These are phyloP conservation scores for Yponomeuta sedellus DNA, from an alignment of 2,888 invertebrate species.

Conservation along the genomic window DNA sequence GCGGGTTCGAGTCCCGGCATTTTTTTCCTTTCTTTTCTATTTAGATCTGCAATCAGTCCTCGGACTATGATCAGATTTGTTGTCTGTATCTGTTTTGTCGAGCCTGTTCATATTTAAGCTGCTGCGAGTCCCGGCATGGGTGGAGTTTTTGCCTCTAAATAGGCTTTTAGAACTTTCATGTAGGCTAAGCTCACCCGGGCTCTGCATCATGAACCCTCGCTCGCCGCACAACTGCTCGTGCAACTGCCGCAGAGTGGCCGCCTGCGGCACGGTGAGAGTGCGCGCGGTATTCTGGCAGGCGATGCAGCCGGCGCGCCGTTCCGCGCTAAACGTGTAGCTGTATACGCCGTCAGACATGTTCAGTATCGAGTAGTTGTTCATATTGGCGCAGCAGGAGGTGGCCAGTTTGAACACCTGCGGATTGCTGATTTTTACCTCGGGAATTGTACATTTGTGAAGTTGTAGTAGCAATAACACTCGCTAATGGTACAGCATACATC, in stretches of 20 bases:
- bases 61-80: no score
- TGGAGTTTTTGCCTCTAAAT: no score
- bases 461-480: no score
- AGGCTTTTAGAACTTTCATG: slow-evolving; percentile 43
- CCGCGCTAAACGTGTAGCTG: slow-evolving; percentile 95
- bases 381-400: slow-evolving; percentile 90
- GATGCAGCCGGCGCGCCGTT: slow-evolving; percentile 89
- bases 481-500: no score
- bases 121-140: no score
- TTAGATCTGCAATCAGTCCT: no score
- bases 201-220: slow-evolving; percentile 91
- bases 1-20: no score
- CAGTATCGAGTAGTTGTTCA: slow-evolving; percentile 98
- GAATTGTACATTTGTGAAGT: no score
- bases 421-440: no score
- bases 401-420: slow-evolving; percentile 93
- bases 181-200: slow-evolving; percentile 82
- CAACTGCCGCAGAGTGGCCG: slow-evolving; percentile 85
- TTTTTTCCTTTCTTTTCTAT: no score
- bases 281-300: slow-evolving; percentile 88
- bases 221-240: slow-evolving; percentile 87
- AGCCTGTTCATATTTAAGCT: no score
- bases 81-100: no score
- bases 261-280: slow-evolving; percentile 75
- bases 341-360: slow-evolving; percentile 98